Conservation (phyloP, 1,140 invertebrate genomes). For the Apolygus lucorum region DNA sequence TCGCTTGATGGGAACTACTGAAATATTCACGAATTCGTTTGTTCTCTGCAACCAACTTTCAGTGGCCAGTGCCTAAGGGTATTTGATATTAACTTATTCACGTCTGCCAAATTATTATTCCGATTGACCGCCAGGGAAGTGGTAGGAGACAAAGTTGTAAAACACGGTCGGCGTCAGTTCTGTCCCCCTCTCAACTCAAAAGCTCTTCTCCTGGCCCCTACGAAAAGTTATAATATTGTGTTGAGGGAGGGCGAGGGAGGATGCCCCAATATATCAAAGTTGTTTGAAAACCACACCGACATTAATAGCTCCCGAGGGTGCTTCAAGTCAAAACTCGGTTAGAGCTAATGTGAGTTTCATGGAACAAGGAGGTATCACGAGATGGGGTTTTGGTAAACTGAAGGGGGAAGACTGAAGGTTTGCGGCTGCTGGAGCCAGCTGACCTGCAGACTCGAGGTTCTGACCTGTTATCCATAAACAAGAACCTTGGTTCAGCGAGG, state of each 20-base stretch:
- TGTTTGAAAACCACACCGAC: constrained; percentile 23
- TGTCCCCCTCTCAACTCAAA: background rate
- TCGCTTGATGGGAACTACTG: no score
- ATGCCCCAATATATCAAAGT: constrained; percentile 23
- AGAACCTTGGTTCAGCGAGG: no score
- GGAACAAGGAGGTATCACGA: constrained; percentile 12
- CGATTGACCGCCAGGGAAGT: background rate
- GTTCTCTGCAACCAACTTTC: no score
- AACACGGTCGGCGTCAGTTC: background rate
- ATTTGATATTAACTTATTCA: no score
- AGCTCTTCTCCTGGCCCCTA: background rate
- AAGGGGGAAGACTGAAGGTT: background rate
- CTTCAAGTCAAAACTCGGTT: constrained; percentile 20
- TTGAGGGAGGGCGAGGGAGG: no score
- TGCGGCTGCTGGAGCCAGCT: background rate
- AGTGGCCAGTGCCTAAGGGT: no score
- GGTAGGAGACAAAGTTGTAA: background rate
- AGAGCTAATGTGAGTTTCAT: constrained; percentile 21
- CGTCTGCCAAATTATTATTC: background rate
- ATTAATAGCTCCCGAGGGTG: constrained; percentile 20
- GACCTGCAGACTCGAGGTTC: background rate
- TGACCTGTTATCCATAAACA: background rate
- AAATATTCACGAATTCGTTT: no score
- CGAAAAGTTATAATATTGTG: constrained; percentile 16
- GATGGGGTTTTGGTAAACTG: background rate